These are phyloP conservation scores for Gadopsis bispinosus DNA, from an alignment of 2,797 vertebrate species.

Conservation along the genomic window DNA sequence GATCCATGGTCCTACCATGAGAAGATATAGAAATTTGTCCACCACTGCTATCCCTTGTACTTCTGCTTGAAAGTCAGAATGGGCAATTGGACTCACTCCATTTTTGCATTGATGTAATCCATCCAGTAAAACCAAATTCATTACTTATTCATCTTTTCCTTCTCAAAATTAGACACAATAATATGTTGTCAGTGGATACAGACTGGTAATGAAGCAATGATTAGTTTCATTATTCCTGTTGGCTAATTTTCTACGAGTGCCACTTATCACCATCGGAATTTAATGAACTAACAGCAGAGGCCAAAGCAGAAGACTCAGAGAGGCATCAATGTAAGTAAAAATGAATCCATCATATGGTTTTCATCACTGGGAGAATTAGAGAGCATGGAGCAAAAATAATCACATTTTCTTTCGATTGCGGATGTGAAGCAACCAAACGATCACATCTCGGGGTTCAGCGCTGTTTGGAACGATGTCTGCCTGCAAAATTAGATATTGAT, in stretches of 20 bases:
- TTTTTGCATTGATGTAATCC: background rate
- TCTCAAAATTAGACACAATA: background rate
- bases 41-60: background rate
- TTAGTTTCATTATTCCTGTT: slow-evolving; percentile 26
- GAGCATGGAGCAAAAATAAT: slow-evolving; percentile 12
- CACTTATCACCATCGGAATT: slow-evolving; percentile 31
- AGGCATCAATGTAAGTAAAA: background rate
- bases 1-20: background rate
- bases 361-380: slow-evolving; percentile 27
- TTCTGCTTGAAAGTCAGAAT: background rate
- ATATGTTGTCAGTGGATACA: slow-evolving; percentile 9
- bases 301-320: slow-evolving; percentile 12
- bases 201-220: slow-evolving; percentile 2
- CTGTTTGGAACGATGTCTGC: slow-evolving; percentile 54
- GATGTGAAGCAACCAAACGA: background rate
- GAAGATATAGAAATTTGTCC: background rate
- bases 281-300: slow-evolving; percentile 38
- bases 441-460: slow-evolving; percentile 13
- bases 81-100: too few species aligned
- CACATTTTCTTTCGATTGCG: slow-evolving; percentile 3
- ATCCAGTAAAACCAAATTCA: background rate
- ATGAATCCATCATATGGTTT: slow-evolving; percentile 25
- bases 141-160: background rate
- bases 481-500: slow-evolving; percentile 74
- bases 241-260: slow-evolving; percentile 42